phyloP scores from a whole-genome alignment of 2,113 vertebrate species.

The Caranx ignobilis region DNA sequence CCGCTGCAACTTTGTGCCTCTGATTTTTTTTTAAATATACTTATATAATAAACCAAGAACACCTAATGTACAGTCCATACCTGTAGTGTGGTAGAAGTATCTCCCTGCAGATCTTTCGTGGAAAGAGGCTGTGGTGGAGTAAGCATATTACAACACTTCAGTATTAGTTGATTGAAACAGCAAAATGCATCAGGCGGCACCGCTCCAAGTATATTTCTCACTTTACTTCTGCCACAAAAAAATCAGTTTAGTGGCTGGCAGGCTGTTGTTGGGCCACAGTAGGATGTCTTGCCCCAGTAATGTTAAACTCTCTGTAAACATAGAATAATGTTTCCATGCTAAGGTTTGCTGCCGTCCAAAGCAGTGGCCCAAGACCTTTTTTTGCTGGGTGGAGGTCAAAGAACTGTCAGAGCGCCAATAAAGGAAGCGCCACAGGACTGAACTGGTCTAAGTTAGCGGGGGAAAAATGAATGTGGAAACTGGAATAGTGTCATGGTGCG shows the following conservation, averaged over 20 bases:
- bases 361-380: slow-evolving; percentile 24
- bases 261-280: neutral
- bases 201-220: neutral
- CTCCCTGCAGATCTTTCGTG: neutral
- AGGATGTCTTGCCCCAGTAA: slow-evolving; percentile 12
- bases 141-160: neutral
- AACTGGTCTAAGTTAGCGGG: slow-evolving; percentile 58
- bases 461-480: slow-evolving; percentile 79
- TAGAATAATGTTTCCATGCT: slow-evolving; percentile 37
- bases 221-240: no score
- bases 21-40: neutral
- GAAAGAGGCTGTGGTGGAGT: neutral
- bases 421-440: slow-evolving; percentile 57
- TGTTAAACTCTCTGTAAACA: slow-evolving; percentile 30
- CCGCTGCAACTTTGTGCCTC: no score
- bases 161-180: neutral
- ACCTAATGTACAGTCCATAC: neutral
- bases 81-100: neutral
- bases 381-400: slow-evolving; percentile 67
- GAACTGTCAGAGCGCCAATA: slow-evolving; percentile 58
- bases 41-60: slow-evolving; percentile 6
- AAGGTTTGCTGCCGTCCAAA: slow-evolving; percentile 40
- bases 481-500: slow-evolving; percentile 69
- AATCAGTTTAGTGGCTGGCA: neutral
- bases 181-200: neutral